Evolutionary conservation across 2,888 invertebrate genomes (phyloP).

Genomic region (Neelides folsomi): DNA sequence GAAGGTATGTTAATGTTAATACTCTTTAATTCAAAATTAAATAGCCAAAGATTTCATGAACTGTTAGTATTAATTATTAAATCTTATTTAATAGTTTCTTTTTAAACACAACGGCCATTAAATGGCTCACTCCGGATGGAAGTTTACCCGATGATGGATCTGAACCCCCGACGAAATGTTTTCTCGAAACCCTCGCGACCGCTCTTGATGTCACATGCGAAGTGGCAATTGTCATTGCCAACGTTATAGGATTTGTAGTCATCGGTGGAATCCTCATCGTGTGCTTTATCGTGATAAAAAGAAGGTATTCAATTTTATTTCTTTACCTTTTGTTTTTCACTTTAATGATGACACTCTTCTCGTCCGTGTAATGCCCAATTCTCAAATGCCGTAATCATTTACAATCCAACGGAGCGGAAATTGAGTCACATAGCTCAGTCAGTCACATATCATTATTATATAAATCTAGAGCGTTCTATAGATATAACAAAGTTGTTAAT

Average conservation of each 20-base stretch:
- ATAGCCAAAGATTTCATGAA: not conserved
- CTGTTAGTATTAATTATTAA: not conserved
- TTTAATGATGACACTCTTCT: not conserved
- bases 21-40: no score
- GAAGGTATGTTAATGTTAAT: slow-evolving; percentile 36
- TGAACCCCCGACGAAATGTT: slow-evolving; percentile 47
- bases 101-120: slow-evolving; percentile 45
- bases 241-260: slow-evolving; percentile 47
- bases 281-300: slow-evolving; percentile 52
- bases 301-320: slow-evolving; percentile 38
- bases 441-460: no score
- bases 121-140: slow-evolving; percentile 52
- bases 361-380: no score
- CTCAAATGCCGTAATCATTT: no score
- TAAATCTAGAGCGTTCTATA: no score
- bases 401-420: no score
- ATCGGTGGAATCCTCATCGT: slow-evolving; percentile 46
- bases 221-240: slow-evolving; percentile 53
- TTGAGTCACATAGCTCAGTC: no score
- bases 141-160: slow-evolving; percentile 55
- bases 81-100: slow-evolving; percentile 36
- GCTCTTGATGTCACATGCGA: slow-evolving; percentile 58
- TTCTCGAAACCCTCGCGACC: slow-evolving; percentile 53
- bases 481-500: no score
- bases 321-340: not conserved